Evolutionary conservation across 2,797 vertebrate species (phyloP), one percentile per base, ranked within the genome.

Genomic region (Ptychadena robeensis): DNA sequence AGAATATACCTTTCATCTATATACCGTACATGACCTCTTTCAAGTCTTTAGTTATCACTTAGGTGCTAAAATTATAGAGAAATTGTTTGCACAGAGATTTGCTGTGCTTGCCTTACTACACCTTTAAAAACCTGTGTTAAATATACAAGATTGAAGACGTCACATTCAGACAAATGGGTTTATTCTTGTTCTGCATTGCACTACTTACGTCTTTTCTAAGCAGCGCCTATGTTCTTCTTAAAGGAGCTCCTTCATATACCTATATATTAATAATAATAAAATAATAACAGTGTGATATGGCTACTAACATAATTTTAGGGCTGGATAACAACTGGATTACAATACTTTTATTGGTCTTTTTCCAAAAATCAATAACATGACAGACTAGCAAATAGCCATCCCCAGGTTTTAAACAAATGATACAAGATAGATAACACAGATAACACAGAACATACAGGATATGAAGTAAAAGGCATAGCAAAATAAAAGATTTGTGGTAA

Each of bases 51-150:
- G 48, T 72, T 27, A 40, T 25, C 1, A 1, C 22, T 44, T 11
- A 7, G 27, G 69, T 72, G 10, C 69, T 72, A 30, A 72, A 72
- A 72, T 27, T 72, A 9, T 44, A 48, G 8, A 72, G 37, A 27
- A 31, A 37, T 7, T 72, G 27, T 72, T 72, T 72, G 69, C 14
- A 8, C 12, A 72, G 38, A 27, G 69, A 72, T 72, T 40, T 72
- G 15, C 27, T 48, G 37, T 28, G 37, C 9, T 72, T 72, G 27
- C 38, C 27, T 28, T 40, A 38, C 48, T 72, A 40, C 38, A 48
- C 69, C 69, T 72, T 44, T 48, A 44, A 72, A 72, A 72, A 31
- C 12, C 69, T 72, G 6, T 28, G 27, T 12, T 9, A 65, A 65
- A 65, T 65, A 65, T 65, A 30, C 2, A 65, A 32, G 10, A 15